Conservation (phyloP, 53 echinoderm and acorn worm genomes). For the Arbacia lixula region DNA sequence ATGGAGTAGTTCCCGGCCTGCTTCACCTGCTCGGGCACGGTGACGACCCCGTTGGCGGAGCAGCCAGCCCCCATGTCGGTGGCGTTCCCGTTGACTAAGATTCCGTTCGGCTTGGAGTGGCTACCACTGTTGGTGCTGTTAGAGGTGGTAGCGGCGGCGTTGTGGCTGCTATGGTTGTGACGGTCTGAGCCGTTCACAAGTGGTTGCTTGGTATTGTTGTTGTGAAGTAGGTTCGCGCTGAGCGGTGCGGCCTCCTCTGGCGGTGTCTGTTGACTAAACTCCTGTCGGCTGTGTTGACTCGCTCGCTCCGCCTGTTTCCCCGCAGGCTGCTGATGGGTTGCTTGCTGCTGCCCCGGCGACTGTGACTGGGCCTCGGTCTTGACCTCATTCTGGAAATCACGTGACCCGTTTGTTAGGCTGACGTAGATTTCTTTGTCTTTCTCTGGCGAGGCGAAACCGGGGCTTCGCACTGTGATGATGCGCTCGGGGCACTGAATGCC, state of each 20-base stretch:
- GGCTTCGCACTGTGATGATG: slow-evolving; percentile 77
- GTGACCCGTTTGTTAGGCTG: slow-evolving; percentile 40
- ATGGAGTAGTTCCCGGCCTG: slow-evolving; percentile 48
- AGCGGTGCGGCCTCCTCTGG: slow-evolving; percentile 42
- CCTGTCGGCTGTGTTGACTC: slow-evolving; percentile 18
- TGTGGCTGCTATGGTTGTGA: neutral
- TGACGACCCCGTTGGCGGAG: slow-evolving; percentile 52
- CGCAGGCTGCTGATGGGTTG: slow-evolving; percentile 9
- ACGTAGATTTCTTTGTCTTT: slow-evolving; percentile 54
- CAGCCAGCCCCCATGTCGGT: slow-evolving; percentile 67
- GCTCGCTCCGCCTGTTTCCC: slow-evolving; percentile 1
- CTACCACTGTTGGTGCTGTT: neutral
- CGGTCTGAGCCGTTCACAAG: slow-evolving; percentile 33
- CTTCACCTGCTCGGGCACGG: slow-evolving; percentile 55
- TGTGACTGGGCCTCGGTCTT: neutral
- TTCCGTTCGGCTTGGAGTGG: slow-evolving; percentile 22
- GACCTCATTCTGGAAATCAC: slow-evolving; percentile 42
- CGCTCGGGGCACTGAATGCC: slow-evolving; percentile 97
- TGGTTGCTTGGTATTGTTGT: too few species aligned
- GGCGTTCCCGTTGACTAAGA: slow-evolving; percentile 40
- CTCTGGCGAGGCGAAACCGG: slow-evolving; percentile 59
- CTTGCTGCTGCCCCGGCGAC: neutral
- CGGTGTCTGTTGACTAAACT: slow-evolving; percentile 60
- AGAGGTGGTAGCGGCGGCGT: neutral
- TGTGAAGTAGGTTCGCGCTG: slow-evolving; percentile 30